Percentiles rank a stretch among this genome's conserved stretches.
Conservation (phyloP, 2,797 vertebrate genomes). For the Allobates femoralis region DNA sequence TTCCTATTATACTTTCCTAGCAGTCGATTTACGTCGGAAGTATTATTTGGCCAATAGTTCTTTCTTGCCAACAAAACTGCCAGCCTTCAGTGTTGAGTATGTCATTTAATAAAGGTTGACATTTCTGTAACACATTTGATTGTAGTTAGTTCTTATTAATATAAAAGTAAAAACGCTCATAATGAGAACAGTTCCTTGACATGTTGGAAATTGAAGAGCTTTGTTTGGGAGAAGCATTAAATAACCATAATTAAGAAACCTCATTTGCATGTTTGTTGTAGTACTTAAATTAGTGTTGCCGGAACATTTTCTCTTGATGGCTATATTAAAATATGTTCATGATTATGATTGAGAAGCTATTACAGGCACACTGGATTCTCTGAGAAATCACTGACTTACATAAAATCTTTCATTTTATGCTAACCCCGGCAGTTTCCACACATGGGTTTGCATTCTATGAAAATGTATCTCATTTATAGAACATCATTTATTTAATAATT, state of each 20-base stretch:
- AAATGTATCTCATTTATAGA: constrained; percentile 6
- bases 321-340: constrained; percentile 62
- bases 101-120: constrained; percentile 55
- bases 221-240: constrained; percentile 62
- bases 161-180: constrained; percentile 43
- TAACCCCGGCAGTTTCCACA: neutral
- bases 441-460: neutral
- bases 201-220: constrained; percentile 60
- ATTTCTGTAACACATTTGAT: constrained; percentile 55
- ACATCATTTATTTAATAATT: constrained; percentile 37
- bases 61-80: neutral
- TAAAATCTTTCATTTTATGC: constrained; percentile 37
- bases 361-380: constrained; percentile 25
- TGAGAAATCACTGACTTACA: constrained; percentile 23
- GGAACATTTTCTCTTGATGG: constrained; percentile 63
- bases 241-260: constrained; percentile 63
- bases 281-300: constrained; percentile 61
- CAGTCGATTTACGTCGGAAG: neutral
- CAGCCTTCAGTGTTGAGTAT: constrained; percentile 23
- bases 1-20: neutral
- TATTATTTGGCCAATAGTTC: constrained; percentile 4
- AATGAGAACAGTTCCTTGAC: constrained; percentile 54
- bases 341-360: constrained; percentile 62
- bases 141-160: constrained; percentile 56
- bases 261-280: constrained; percentile 63